These are phyloP conservation scores for Aphidius gifuensis DNA, from an alignment of 1,140 invertebrate species.

Conservation along the genomic window DNA sequence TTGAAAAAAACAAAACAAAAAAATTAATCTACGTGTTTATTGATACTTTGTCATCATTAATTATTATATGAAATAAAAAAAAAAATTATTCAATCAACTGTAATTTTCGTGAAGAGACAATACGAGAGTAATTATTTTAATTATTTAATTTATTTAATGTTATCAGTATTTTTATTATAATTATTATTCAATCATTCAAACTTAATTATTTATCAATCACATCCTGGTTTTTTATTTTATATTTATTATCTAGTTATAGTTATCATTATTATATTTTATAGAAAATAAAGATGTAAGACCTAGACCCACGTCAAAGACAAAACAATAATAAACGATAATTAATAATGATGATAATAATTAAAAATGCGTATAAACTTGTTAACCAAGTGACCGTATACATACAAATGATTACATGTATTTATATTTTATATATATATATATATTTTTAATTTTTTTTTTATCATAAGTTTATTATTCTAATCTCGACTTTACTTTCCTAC, in stretches of 20 bases:
- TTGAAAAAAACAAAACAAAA: not conserved
- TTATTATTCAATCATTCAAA: not conserved
- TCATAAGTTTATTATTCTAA: conserved; percentile 22
- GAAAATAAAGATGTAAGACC: conserved; percentile 31
- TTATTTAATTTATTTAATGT: conserved; percentile 25
- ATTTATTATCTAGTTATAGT: conserved; percentile 9
- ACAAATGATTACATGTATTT: conserved; percentile 4
- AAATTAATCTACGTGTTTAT: not conserved
- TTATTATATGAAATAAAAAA: too few relatives aligned
- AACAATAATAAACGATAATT: conserved; percentile 23
- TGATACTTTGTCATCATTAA: not conserved
- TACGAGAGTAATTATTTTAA: conserved; percentile 34
- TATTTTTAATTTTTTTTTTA: conserved; percentile 26
- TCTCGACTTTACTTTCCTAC: too few relatives aligned
- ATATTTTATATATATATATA: conserved; percentile 20
- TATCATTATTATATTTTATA: conserved; percentile 29
- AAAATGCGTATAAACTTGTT: not conserved
- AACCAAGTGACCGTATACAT: not conserved
- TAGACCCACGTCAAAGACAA: conserved; percentile 31
- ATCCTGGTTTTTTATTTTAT: conserved; percentile 1
- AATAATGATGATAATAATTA: conserved; percentile 6
- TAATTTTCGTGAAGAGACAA: conserved; percentile 46
- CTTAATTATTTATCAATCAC: not conserved
- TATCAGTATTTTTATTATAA: conserved; percentile 4
- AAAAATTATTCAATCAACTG: conserved; percentile 33